Percentiles rank a stretch among this genome's conserved stretches.
Evolutionary conservation across 2,797 vertebrate species (phyloP).

Genomic region (Chelidonichthys spinosus): DNA sequence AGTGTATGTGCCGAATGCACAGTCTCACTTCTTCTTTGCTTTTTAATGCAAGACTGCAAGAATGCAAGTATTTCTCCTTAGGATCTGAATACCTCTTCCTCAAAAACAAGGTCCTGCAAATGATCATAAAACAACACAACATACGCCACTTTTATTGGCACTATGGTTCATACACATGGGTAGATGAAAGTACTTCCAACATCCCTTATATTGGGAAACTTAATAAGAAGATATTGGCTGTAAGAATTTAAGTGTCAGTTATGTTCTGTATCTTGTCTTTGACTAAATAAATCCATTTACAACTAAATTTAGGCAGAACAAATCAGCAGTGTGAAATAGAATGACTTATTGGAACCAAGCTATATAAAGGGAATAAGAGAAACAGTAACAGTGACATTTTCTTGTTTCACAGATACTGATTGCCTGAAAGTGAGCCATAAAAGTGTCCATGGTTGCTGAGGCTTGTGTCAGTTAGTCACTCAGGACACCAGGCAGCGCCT

Average conservation of each 20-base stretch:
- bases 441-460: conserved; percentile 43
- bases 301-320: not conserved
- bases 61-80: not conserved
- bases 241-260: conserved; percentile 15
- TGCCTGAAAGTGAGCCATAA: conserved; percentile 33
- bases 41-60: not conserved
- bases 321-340: conserved; percentile 7
- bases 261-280: conserved; percentile 4
- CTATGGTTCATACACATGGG: not conserved
- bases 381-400: not conserved
- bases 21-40: not conserved
- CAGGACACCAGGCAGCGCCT: conserved; percentile 40
- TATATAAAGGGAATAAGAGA: not conserved
- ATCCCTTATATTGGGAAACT: not conserved
- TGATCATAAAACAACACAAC: conserved; percentile 9
- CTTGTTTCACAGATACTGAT: conserved; percentile 7
- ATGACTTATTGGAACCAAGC: not conserved
- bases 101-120: not conserved
- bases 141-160: not conserved
- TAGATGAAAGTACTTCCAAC: not conserved
- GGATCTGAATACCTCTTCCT: not conserved
- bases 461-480: conserved; percentile 44
- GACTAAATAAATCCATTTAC: conserved; percentile 14
- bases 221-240: not conserved
- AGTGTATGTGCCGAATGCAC: not conserved